These are phyloP conservation scores for Cricetomys ansorgei DNA, from an alignment of 2,113 vertebrate genomes.

Conservation along the genomic window DNA sequence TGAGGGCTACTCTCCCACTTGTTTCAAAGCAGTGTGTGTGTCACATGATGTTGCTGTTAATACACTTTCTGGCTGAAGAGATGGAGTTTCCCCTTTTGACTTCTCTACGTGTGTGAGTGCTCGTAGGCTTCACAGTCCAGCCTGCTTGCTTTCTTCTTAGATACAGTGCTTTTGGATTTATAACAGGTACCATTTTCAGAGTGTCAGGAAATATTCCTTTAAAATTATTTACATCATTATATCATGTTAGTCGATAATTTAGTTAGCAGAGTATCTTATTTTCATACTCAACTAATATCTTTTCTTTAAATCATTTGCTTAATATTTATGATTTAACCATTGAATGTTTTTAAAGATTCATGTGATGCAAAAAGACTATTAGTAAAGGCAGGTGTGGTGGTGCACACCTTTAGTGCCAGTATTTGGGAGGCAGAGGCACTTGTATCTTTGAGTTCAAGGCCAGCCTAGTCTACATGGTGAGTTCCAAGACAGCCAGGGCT, in stretches of 20 bases:
- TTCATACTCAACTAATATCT: constrained; percentile 30
- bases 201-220: background rate
- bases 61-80: background rate
- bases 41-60: background rate
- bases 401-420: background rate
- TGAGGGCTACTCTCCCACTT: background rate
- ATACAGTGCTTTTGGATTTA: background rate
- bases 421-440: background rate
- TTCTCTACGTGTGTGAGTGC: background rate
- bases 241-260: background rate
- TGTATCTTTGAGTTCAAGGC: background rate
- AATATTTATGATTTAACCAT: constrained; percentile 37
- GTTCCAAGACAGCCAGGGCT: background rate
- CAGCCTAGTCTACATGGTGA: background rate
- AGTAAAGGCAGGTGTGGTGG: background rate
- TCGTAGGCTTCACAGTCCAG: background rate
- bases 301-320: background rate
- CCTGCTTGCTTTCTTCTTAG: background rate
- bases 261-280: constrained; percentile 13
- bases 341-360: constrained; percentile 4
- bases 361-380: background rate
- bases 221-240: background rate
- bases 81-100: background rate
- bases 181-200: background rate
- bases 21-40: background rate